Evolutionary conservation across 2,113 vertebrate genomes (phyloP).

Genomic region (Furnarius figulus): DNA sequence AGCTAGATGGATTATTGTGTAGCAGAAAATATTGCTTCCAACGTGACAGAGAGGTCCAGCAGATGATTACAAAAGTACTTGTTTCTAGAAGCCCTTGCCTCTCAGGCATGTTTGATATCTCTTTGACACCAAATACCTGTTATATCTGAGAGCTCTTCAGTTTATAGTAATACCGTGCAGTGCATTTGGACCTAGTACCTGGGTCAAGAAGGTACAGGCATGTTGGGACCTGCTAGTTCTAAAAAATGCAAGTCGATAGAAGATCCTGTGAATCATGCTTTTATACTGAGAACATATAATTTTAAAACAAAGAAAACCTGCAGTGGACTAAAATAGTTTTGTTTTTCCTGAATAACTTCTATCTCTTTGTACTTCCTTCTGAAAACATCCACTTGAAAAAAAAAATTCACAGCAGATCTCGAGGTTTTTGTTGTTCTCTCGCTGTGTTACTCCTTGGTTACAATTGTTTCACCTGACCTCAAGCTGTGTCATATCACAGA

Average conservation of each 20-base stretch:
- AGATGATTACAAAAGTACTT: not conserved
- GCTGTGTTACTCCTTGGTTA: not conserved
- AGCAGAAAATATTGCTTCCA: not conserved
- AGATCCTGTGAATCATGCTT: not conserved
- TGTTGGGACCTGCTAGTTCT: not conserved
- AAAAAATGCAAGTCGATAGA: not conserved
- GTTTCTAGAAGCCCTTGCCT: not conserved
- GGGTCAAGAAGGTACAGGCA: not conserved
- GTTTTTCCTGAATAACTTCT: not conserved
- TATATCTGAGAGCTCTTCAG: not conserved
- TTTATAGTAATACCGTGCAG: not conserved
- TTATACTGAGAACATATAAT: not conserved
- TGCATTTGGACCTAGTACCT: not conserved
- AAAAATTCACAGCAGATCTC: not conserved
- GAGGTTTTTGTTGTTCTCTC: not conserved
- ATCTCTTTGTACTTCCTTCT: not conserved
- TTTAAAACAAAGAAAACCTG: not conserved
- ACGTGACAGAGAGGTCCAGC: not conserved
- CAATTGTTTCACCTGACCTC: not conserved
- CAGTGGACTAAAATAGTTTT: not conserved
- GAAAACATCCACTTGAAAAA: not conserved
- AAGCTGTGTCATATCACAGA: not conserved
- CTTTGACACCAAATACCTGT: not conserved
- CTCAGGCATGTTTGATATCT: not conserved
- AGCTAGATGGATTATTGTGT: not conserved